Evolutionary conservation across 2,113 vertebrate genomes (phyloP), one percentile per base, ranked within the genome.

Genomic region (Paracanthobrama guichenoti): DNA sequence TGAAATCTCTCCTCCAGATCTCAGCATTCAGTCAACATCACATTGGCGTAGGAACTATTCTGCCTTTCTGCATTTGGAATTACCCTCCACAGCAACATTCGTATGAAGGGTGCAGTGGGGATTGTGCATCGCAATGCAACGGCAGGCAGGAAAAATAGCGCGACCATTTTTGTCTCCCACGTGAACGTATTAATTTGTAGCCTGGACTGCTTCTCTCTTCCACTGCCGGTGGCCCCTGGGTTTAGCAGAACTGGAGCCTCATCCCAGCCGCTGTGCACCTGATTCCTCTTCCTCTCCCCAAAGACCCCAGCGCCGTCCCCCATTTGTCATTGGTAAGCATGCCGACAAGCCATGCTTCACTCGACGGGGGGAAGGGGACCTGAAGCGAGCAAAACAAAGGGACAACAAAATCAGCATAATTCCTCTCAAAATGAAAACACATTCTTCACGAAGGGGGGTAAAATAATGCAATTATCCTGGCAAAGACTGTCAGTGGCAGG

Each of bases 271-370:
- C 87, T 75, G 71, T 90, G 86, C 91, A 91, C 91, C 92, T 90
- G 91, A 92, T 91, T 92, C 91, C 84, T 91, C 89, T 81, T 86
- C 74, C 82, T 87, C 85, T 91, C 92, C 92, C 90, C 85, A 75
- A 90, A 93, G 91, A 93, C 89, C 81, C 5, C 26, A 22, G 64
- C 84, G 39, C 66, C 88, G 86, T 91, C 86, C 91, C 91, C 91
- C 87, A 91, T 94, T 94, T 94, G 92, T 94, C 93, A 92, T 91
- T 92, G 91, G 90, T 90, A 93, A 93, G 91, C 90, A 93, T 90
- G 86, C 91, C 87, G 88, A 89, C 82, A 74, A 84, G 87, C 83
- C 90, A 86, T 89, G 88, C 85, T 85, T 86, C 88, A 90, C 87
- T 79, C 85, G 83, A 91, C 85, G 84, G 79, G 53, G 50, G 71